A percentile compares a stretch with the other conserved stretches of the same genome.
Evolutionary conservation across 2,888 invertebrate genomes (phyloP).

Genomic region (Hypomecis atomaria): DNA sequence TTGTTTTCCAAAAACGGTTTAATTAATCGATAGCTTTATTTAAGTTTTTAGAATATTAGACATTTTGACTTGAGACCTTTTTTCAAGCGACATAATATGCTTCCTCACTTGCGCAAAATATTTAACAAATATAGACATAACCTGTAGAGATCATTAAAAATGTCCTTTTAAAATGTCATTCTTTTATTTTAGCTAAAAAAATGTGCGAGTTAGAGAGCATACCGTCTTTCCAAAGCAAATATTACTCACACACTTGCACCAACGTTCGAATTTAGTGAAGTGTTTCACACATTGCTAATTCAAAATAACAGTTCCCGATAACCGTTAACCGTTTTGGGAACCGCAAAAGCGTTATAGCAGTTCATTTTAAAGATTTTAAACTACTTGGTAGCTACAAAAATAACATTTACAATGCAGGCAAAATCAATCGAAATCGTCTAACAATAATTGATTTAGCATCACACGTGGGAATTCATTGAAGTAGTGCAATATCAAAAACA

Average conservation of each 20-base stretch:
- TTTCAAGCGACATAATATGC: too few relatives aligned
- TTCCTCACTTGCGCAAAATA: too few relatives aligned
- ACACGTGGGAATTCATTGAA: conserved; percentile 32
- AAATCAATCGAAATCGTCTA: conserved; percentile 7
- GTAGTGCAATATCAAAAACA: conserved; percentile 28
- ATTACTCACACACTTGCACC: not conserved
- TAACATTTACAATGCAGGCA: conserved; percentile 19
- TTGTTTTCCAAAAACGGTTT: not conserved
- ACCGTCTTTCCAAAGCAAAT: too few relatives aligned
- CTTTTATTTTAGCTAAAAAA: too few relatives aligned
- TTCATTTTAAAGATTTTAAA: not conserved
- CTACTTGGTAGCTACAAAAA: conserved; percentile 5
- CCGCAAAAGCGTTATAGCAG: too few relatives aligned
- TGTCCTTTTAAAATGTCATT: too few relatives aligned
- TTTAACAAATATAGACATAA: too few relatives aligned
- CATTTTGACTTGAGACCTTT: too few relatives aligned
- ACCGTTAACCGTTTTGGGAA: too few relatives aligned
- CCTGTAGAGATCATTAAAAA: too few relatives aligned
- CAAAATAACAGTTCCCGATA: not conserved
- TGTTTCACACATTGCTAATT: not conserved
- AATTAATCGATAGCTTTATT: not conserved
- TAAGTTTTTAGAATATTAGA: too few relatives aligned
- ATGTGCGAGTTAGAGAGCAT: too few relatives aligned
- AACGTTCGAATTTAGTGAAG: not conserved
- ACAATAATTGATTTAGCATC: conserved; percentile 32